These are phyloP conservation scores for Drosophila bocki DNA, from an alignment of 1,140 invertebrate species.

Conservation along the genomic window DNA sequence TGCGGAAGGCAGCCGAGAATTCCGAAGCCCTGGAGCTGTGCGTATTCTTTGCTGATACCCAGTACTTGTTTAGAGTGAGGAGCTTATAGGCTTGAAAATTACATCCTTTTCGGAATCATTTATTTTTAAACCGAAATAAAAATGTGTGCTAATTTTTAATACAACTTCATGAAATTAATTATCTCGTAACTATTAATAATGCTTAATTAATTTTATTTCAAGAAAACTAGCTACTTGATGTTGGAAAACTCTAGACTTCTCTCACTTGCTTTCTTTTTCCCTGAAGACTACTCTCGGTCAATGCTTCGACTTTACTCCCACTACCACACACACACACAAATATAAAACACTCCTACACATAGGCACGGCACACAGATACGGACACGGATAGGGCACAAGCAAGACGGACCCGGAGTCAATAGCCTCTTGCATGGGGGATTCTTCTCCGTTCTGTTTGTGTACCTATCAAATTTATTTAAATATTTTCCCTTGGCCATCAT, in stretches of 20 bases:
- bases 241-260: constrained; percentile 7
- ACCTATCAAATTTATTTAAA: constrained; percentile 80
- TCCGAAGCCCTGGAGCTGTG: constrained; percentile 1
- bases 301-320: constrained; percentile 68
- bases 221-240: background rate
- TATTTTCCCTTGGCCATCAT: constrained; percentile 45
- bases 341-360: background rate
- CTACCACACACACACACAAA: constrained; percentile 44
- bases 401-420: constrained; percentile 57
- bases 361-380: constrained; percentile 19
- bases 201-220: background rate
- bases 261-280: constrained; percentile 48
- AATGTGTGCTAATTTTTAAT: no score
- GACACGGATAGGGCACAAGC: constrained; percentile 3
- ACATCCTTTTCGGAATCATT: no score
- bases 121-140: no score
- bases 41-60: constrained; percentile 22
- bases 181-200: background rate
- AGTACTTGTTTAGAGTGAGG: background rate
- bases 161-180: no score
- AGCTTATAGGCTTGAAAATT: background rate
- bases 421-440: constrained; percentile 60
- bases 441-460: constrained; percentile 38
- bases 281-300: constrained; percentile 62
- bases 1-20: constrained; percentile 13